phyloP scores from a whole-genome alignment of 2,113 vertebrate species.

The Poeciliopsis retropinna region DNA sequence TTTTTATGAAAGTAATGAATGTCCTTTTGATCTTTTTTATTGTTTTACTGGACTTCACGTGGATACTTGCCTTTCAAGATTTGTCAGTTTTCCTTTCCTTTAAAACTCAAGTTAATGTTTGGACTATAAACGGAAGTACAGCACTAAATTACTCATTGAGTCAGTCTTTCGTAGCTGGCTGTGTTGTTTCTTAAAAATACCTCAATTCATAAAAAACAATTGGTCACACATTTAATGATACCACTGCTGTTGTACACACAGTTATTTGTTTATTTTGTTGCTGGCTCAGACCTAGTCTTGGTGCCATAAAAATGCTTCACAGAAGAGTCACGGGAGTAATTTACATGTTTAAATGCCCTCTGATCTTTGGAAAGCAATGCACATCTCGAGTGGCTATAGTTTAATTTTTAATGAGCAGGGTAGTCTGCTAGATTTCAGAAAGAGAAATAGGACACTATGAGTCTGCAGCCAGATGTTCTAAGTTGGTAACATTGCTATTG shows the following conservation, averaged over 20 bases:
- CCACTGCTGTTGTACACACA: not conserved
- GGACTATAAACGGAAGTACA: no score
- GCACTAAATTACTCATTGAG: not conserved
- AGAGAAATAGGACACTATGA: not conserved
- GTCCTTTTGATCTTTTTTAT: not conserved
- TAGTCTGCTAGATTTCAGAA: not conserved
- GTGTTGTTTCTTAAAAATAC: not conserved
- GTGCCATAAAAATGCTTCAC: not conserved
- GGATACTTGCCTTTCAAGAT: not conserved
- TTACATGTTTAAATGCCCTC: not conserved
- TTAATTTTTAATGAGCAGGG: conserved; percentile 5
- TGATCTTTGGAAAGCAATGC: conserved; percentile 5
- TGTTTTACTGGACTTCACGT: not conserved
- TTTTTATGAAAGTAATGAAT: not conserved
- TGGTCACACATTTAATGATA: not conserved
- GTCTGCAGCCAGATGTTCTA: not conserved
- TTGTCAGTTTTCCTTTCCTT: not conserved
- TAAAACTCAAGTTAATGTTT: no score
- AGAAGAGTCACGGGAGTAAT: not conserved
- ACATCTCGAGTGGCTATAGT: not conserved
- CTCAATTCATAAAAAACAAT: no score
- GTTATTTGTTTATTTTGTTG: not conserved
- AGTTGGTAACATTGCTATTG: not conserved
- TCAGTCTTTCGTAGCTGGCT: not conserved
- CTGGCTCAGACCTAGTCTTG: not conserved